These are phyloP conservation scores for Brachirus orientalis DNA, from an alignment of 2,113 vertebrate species.

Conservation along the genomic window DNA sequence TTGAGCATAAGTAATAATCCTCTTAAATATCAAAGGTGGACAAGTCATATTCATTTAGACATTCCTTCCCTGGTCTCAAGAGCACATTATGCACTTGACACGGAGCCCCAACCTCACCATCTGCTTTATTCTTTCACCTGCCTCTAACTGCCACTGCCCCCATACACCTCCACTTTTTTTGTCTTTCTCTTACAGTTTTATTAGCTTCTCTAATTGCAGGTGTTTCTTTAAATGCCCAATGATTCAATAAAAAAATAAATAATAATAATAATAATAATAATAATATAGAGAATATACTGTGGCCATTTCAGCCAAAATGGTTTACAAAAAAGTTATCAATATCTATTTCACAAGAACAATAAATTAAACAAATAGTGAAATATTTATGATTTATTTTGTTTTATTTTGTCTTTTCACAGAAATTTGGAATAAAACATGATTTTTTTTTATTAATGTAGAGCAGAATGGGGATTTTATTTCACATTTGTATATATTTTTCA, in stretches of 20 bases:
- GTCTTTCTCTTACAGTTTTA: neutral
- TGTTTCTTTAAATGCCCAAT: neutral
- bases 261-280: neutral
- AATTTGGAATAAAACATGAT: too few species aligned
- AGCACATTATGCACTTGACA: constrained; percentile 71
- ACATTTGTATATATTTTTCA: too few species aligned
- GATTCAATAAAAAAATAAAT: too few species aligned
- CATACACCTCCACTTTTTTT: constrained; percentile 11
- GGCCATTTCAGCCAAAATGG: neutral
- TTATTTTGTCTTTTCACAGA: too few species aligned
- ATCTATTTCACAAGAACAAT: too few species aligned
- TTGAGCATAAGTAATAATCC: constrained; percentile 84
- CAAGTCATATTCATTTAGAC: constrained; percentile 81
- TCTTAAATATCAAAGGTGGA: constrained; percentile 85
- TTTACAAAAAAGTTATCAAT: neutral
- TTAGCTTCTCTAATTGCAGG: neutral
- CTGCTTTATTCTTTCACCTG: constrained; percentile 75
- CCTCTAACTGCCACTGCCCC: constrained; percentile 30
- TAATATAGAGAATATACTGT: neutral
- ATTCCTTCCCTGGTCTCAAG: constrained; percentile 59
- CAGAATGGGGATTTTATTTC: too few species aligned
- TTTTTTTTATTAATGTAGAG: too few species aligned
- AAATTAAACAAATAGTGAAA: too few species aligned
- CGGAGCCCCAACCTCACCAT: constrained; percentile 72
- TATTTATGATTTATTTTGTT: too few species aligned